Conservation (phyloP, 1,140 invertebrate species). For the Drosophila orena region DNA sequence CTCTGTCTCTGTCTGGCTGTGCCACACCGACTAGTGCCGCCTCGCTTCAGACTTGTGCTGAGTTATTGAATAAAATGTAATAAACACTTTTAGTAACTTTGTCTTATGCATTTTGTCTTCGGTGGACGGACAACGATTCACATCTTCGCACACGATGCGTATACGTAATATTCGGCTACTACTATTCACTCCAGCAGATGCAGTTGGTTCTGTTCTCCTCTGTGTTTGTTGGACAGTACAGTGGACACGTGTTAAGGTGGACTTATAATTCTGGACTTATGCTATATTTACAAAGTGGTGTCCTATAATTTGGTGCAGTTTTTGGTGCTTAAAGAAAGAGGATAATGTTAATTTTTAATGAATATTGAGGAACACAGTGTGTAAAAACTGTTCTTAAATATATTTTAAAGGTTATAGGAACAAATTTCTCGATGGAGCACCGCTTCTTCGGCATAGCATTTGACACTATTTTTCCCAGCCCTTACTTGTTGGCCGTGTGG, state of each 20-base stretch:
- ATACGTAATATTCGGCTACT: slow-evolving; percentile 70
- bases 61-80: slow-evolving; percentile 83
- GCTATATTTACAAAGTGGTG: not conserved
- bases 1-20: not conserved
- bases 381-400: too few species aligned
- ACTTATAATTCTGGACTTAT: not conserved
- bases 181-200: slow-evolving; percentile 3
- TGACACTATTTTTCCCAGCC: slow-evolving; percentile 9
- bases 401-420: too few species aligned
- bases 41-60: slow-evolving; percentile 10
- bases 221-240: not conserved
- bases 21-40: not conserved
- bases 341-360: not conserved
- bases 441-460: not conserved
- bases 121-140: slow-evolving; percentile 16
- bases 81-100: slow-evolving; percentile 83
- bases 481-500: slow-evolving; percentile 24
- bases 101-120: slow-evolving; percentile 66
- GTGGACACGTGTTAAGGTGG: not conserved
- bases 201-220: not conserved
- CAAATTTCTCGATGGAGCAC: too few species aligned
- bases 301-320: too few species aligned
- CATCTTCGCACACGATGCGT: slow-evolving; percentile 58
- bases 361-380: too few species aligned
- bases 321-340: too few species aligned